phyloP scores from a whole-genome alignment of 2,797 vertebrate species.

The Pantherophis alleghaniensis region DNA sequence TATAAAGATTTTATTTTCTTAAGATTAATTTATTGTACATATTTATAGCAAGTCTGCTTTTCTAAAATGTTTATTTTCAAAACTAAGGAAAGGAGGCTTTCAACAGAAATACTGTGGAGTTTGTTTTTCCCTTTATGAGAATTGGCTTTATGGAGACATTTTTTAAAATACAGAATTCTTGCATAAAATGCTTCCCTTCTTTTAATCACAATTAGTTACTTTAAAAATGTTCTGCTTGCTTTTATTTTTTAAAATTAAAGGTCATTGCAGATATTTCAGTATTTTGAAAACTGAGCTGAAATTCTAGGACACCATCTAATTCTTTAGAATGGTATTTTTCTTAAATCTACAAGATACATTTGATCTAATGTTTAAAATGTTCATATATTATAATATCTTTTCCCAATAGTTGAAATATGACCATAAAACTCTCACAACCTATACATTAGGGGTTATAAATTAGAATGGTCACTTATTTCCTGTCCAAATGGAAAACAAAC shows the following conservation, averaged over 20 bases:
- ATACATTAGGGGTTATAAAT: not conserved
- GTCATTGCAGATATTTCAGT: not conserved
- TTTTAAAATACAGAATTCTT: not conserved
- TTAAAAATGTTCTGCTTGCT: conserved; percentile 9
- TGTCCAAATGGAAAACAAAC: not conserved
- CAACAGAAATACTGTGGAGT: conserved; percentile 5
- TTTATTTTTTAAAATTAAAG: not conserved
- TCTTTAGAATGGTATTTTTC: not conserved
- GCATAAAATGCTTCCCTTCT: not conserved
- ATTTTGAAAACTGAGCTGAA: not conserved
- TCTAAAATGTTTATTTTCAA: conserved; percentile 25
- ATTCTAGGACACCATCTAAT: not conserved
- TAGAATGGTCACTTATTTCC: not conserved
- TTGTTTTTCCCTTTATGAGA: not conserved
- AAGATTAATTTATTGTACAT: conserved; percentile 26
- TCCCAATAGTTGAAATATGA: not conserved
- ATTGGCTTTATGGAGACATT: not conserved
- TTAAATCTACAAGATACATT: not conserved
- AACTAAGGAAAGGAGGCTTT: not conserved
- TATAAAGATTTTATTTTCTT: conserved; percentile 41
- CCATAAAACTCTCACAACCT: not conserved
- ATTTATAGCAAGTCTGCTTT: conserved; percentile 3
- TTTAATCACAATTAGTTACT: not conserved
- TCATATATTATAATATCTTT: not conserved
- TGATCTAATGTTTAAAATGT: not conserved